Conservation (phyloP, 1,140 invertebrate species). For the Nebria ingens region DNA sequence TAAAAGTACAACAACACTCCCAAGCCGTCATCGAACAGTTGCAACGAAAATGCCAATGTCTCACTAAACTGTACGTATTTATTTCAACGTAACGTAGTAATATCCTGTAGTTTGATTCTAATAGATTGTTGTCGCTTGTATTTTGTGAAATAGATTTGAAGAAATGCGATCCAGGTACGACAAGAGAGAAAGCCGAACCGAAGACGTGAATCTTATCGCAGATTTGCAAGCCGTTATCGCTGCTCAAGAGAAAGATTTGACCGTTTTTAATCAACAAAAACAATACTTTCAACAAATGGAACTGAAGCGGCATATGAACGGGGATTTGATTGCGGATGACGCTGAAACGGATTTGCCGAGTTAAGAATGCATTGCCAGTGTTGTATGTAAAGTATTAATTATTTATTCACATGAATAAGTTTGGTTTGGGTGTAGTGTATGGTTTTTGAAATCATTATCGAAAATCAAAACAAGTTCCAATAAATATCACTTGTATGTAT, state of each 20-base stretch:
- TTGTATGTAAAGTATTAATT: no score
- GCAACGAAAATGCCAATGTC: conserved; percentile 39
- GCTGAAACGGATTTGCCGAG: no score
- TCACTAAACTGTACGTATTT: conserved; percentile 44
- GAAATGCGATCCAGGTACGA: conserved; percentile 43
- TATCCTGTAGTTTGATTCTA: background rate
- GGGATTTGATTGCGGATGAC: no score
- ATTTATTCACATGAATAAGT: no score
- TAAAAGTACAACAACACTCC: conserved; percentile 29
- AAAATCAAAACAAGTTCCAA: no score
- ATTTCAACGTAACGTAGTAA: background rate
- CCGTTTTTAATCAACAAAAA: conserved; percentile 42
- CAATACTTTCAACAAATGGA: conserved; percentile 32
- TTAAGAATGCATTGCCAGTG: no score
- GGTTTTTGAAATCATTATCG: no score
- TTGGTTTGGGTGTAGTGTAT: no score
- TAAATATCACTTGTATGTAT: no score
- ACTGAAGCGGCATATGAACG: no score
- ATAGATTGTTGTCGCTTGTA: background rate
- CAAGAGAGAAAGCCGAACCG: conserved; percentile 38
- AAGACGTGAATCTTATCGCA: conserved; percentile 41
- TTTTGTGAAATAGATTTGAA: conserved; percentile 35
- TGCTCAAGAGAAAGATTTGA: conserved; percentile 43
- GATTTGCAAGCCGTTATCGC: conserved; percentile 41
- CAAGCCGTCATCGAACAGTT: conserved; percentile 40